Evolutionary conservation across 2,113 vertebrate genomes (phyloP).

Genomic region (Actinemys pallida): DNA sequence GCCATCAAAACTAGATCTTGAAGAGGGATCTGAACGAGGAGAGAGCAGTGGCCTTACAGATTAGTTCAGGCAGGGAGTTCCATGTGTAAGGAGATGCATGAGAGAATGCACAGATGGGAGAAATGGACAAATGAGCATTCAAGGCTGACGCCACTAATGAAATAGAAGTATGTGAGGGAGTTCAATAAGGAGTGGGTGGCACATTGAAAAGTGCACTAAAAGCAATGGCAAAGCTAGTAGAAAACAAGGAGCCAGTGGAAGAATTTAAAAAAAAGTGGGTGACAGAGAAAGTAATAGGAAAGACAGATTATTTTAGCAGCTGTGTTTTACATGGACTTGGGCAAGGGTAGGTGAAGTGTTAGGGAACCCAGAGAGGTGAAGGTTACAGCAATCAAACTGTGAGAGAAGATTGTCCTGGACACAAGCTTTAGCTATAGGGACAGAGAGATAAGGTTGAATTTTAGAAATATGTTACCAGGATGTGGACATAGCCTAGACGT

Average conservation of each 20-base stretch:
- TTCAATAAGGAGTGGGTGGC: not conserved
- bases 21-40: not conserved
- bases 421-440: not conserved
- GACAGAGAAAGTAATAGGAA: not conserved
- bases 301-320: not conserved
- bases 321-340: not conserved
- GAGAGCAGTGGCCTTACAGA: not conserved
- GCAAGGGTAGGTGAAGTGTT: not conserved
- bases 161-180: not conserved
- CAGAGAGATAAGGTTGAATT: not conserved
- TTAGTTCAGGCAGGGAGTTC: not conserved
- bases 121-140: not conserved
- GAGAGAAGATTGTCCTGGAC: not conserved
- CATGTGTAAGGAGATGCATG: not conserved
- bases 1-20: not conserved
- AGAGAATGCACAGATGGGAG: not conserved
- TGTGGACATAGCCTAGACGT: not conserved
- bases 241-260: not conserved
- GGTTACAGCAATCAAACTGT: constrained; percentile 6
- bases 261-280: constrained; percentile 4
- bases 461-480: not conserved
- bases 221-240: not conserved
- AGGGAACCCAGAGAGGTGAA: not conserved
- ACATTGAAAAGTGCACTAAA: not conserved
- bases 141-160: not conserved